Conservation (phyloP, 2,888 invertebrate genomes). For the Aspidiotus destructor region DNA sequence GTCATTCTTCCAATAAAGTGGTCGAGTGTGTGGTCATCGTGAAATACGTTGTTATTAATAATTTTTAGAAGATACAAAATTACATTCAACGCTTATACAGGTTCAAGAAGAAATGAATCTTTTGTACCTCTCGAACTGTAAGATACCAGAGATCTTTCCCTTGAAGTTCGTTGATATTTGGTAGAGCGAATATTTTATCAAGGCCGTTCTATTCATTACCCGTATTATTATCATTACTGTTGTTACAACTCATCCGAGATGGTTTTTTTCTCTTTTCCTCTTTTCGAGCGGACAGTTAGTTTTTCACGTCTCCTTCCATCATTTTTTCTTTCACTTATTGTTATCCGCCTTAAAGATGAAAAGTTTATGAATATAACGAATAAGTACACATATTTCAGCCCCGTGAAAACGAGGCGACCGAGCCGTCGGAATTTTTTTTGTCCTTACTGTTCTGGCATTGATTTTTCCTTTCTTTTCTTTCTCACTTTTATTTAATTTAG, state of each 20-base stretch:
- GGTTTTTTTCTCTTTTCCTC: not conserved
- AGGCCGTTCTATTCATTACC: slow-evolving; percentile 31
- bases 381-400: not conserved
- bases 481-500: not conserved
- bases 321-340: not conserved
- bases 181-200: slow-evolving; percentile 30
- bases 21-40: too few species aligned
- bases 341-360: not conserved
- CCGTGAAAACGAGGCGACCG: slow-evolving; percentile 10
- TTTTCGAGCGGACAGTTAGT: slow-evolving; percentile 17
- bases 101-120: not conserved
- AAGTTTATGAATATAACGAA: not conserved
- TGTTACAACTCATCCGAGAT: slow-evolving; percentile 19
- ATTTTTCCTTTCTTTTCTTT: slow-evolving; percentile 4
- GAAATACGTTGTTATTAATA: too few species aligned
- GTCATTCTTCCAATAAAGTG: too few species aligned
- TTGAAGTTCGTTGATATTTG: slow-evolving; percentile 28
- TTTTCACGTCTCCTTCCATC: slow-evolving; percentile 20
- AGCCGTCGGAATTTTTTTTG: slow-evolving; percentile 20
- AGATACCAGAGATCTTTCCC: not conserved
- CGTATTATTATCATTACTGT: slow-evolving; percentile 15
- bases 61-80: too few species aligned
- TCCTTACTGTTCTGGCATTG: not conserved
- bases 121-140: slow-evolving; percentile 1
- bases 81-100: too few species aligned